phyloP scores from a whole-genome alignment of 2,797 vertebrate genomes.

The Coregonus sp. region DNA sequence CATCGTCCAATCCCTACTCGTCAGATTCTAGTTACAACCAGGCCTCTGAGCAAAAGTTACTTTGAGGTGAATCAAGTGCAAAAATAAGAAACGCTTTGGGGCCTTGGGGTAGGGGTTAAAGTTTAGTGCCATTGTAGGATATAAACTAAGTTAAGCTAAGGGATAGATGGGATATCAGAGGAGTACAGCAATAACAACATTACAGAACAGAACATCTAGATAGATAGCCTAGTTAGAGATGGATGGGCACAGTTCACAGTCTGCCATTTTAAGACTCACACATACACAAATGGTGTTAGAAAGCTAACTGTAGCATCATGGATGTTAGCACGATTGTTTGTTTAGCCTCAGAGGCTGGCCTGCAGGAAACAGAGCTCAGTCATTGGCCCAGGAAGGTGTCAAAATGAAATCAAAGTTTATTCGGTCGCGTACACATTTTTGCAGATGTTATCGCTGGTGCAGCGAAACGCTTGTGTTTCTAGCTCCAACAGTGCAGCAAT shows the following conservation, averaged over 20 bases:
- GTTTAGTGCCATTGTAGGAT: too few species aligned
- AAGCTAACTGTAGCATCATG: background rate
- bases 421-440: too few species aligned
- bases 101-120: too few species aligned
- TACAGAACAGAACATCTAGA: conserved; percentile 5
- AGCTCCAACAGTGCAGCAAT: too few species aligned
- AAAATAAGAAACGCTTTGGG: conserved; percentile 1
- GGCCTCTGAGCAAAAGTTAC: too few species aligned
- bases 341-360: background rate
- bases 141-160: conserved; percentile 10
- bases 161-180: background rate
- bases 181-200: conserved; percentile 36
- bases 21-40: background rate
- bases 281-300: background rate
- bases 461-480: too few species aligned
- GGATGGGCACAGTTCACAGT: conserved; percentile 23
- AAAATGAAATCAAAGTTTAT: too few species aligned
- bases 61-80: background rate
- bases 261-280: background rate
- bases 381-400: background rate
- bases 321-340: background rate
- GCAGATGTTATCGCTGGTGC: too few species aligned
- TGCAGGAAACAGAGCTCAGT: background rate
- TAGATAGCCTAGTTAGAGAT: conserved; percentile 29
- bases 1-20: conserved; percentile 8